Base-by-base conservation (phyloP, 1,140 invertebrate genomes). In the Spodoptera litura region DNA sequence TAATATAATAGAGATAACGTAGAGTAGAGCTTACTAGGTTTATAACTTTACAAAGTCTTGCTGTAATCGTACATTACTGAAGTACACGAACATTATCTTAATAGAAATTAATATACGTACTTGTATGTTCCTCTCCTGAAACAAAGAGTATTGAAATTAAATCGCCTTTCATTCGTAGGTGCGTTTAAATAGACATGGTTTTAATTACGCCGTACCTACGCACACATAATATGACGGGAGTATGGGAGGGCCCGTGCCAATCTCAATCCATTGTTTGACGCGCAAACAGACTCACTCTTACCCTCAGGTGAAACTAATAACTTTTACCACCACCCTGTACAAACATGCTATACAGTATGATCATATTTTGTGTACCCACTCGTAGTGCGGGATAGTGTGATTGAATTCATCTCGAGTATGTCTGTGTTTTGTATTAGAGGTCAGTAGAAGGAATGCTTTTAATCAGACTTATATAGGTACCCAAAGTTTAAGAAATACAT, bases 231-330 rank as follows among this genome's bases (percentile, higher is more conserved):
- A 31, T 3, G 31, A 59, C 49, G 15, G 31, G 31, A 31, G 31
- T 31, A 75, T 55, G 53, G 4, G 49, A 75, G 87, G 88, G 87
- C 84, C 87, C 83, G 88, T 88, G 87, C 86, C 84, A 90, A 88
- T 90, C 88, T 87, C 81, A 81, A 89, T 87, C 78, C 86, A 90
- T 89, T 91, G 90, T 91, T 89, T 91, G 88, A 87, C 13, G 87
- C 81, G 88, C 87, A 91, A 91, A 91, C 90, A 91, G 83, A 79
- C 35, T 74, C 56, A 82, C 83, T 83, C 82, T 88, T 85, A 84
- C 88, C 71, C 88, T 86, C 90, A 91, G 90, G 90, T 91, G 89
- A 85, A 90, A 89, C 87, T 91, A 89, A 89, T 89, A 89, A 87
- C 86, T 85, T 87, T 78, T 83, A 59, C 58, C 51, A 64, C 68